Percentiles rank a stretch among this genome's conserved stretches.
phyloP scores from a whole-genome alignment of 2,113 vertebrate genomes.

The Pelmatolapia mariae region DNA sequence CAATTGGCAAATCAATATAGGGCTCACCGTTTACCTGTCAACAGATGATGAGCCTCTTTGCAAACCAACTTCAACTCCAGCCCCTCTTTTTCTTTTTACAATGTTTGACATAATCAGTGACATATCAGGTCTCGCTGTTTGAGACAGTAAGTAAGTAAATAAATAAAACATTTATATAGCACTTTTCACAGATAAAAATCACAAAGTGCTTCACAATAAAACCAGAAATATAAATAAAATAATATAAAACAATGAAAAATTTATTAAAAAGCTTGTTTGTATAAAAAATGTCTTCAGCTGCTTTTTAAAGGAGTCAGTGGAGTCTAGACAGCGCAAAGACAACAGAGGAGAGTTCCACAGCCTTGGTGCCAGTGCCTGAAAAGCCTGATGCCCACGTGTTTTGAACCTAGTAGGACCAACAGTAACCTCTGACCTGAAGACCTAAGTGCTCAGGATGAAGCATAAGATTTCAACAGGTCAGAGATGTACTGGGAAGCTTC shows the following conservation, averaged over 20 bases:
- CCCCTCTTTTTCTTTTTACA: neutral
- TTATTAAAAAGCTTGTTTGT: neutral
- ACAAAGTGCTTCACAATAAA: neutral
- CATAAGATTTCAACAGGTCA: neutral
- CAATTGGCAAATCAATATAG: neutral
- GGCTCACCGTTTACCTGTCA: neutral
- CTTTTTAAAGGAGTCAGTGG: neutral
- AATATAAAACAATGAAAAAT: neutral
- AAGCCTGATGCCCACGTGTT: neutral
- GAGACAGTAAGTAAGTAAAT: neutral
- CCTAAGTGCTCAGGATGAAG: neutral
- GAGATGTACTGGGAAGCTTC: neutral
- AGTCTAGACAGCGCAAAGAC: neutral
- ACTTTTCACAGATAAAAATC: neutral
- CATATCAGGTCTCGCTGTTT: neutral
- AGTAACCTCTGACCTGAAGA: neutral
- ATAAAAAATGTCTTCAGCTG: neutral
- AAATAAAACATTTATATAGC: neutral
- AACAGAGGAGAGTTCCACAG: neutral
- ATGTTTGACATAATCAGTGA: neutral
- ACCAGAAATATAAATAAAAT: neutral
- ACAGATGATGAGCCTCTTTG: neutral
- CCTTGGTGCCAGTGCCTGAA: neutral
- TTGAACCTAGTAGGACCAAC: neutral
- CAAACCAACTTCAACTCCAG: neutral